Percentiles rank a stretch among this genome's conserved stretches.
Evolutionary conservation across 2,113 vertebrate genomes (phyloP).

Genomic region (Rhinolophus ferrumequinum): DNA sequence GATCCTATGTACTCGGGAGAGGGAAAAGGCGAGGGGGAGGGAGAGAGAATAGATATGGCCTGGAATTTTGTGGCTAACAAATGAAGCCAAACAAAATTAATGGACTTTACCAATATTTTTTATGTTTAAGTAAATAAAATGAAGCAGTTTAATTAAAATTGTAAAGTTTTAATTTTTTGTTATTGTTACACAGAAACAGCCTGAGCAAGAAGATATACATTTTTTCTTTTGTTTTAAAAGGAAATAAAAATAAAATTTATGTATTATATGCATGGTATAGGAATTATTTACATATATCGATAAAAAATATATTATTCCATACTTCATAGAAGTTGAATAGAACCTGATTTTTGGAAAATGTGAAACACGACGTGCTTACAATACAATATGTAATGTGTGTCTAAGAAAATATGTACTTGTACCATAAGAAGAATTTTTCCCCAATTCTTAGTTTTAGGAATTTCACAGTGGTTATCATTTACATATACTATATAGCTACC

Average conservation of each 20-base stretch:
- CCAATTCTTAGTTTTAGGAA: neutral
- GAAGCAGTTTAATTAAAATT: neutral
- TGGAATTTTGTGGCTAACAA: neutral
- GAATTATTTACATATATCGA: neutral
- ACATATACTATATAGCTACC: neutral
- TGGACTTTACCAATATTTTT: neutral
- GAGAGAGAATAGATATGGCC: neutral
- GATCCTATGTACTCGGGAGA: neutral
- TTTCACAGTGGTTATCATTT: neutral
- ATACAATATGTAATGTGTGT: neutral
- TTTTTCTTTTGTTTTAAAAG: neutral
- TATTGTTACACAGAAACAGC: neutral
- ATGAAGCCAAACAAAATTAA: neutral
- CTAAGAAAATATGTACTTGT: neutral
- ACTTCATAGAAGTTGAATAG: neutral
- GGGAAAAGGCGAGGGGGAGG: neutral
- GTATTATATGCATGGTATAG: neutral
- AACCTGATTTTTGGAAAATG: neutral
- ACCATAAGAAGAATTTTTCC: neutral
- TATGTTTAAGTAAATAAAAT: neutral
- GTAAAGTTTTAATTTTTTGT: neutral
- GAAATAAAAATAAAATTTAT: neutral
- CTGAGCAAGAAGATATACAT: neutral
- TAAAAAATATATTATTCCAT: neutral
- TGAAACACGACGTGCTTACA: neutral